These are phyloP conservation scores for Dicroscelio sp. DNA, from an alignment of 2,888 invertebrate species.

Conservation along the genomic window DNA sequence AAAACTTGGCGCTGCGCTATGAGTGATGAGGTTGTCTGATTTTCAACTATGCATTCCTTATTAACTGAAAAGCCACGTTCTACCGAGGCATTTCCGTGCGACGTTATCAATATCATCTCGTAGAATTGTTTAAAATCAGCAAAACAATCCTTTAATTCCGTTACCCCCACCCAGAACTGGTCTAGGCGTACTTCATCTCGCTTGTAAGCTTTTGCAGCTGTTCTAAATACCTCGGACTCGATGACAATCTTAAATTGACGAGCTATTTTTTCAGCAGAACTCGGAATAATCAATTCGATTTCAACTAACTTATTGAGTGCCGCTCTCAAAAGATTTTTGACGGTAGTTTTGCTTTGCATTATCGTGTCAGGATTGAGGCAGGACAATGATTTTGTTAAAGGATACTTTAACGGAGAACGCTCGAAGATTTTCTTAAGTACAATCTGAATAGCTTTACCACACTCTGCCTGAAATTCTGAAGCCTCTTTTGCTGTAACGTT, in stretches of 20 bases:
- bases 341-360: neutral
- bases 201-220: neutral
- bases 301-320: constrained; percentile 10
- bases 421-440: constrained; percentile 43
- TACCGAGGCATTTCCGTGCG: constrained; percentile 44
- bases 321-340: neutral
- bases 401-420: constrained; percentile 50
- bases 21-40: neutral
- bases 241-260: constrained; percentile 24
- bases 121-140: neutral
- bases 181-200: constrained; percentile 29
- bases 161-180: constrained; percentile 11
- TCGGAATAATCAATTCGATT: neutral
- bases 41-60: constrained; percentile 40
- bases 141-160: neutral
- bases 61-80: constrained; percentile 45
- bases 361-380: constrained; percentile 55
- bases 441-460: constrained; percentile 19
- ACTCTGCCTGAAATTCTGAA: constrained; percentile 16
- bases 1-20: constrained; percentile 45
- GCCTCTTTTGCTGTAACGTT: constrained; percentile 53
- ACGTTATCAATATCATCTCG: constrained; percentile 9
- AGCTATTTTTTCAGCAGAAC: constrained; percentile 24
- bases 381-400: neutral
- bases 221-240: neutral